Evolutionary conservation across 2,797 vertebrate genomes (phyloP), one percentile per base, ranked within the genome.

Genomic region (Euphonia xanthogaster): DNA sequence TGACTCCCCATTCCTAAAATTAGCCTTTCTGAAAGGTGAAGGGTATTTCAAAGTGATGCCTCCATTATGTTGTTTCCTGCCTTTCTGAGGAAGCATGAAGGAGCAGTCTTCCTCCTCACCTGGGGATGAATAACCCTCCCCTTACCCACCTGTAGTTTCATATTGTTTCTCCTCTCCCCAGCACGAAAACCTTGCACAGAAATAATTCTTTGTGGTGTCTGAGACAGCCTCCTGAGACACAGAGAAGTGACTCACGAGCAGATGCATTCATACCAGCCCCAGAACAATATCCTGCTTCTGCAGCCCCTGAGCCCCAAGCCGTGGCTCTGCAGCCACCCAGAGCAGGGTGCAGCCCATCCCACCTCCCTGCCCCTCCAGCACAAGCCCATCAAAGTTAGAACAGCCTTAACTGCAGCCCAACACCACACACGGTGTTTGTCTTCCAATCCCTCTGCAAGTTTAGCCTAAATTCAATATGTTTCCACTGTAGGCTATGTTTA

Each of bases 401-500:
- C n/a, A 86, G 63, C 75, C 66, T 82, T 93, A 95, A 95, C 71
- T 96, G 82, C 74, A 86, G 78, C 78, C 55, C 54, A 76, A 23
- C 65, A 66, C 63, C 70, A 16, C 62, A 66, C 87, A 42, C 18
- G 58, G 61, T 33, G 68, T 74, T 94, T 86, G 80, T 35, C 51
- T 90, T 95, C 85, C 93, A 83, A 78, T 86, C 92, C 80, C 85
- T 92, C 39, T 90, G 51, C 85, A 94, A 91, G 87, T 94, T 97
- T 94, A 97, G 85, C 84, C 93, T 91, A 95, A 97, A 97, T 98
- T 97, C 95, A 97, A 74, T 97, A 96, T 96, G 93, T 97, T 98
- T 86, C 96, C 93, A 96, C 94, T 94, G 63, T 88, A 96, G 95
- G 96, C 94, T 97, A 82, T 96, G 96, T 97, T 98, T 98, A 97